Evolutionary conservation across 2,888 invertebrate genomes (phyloP), one percentile per base, ranked within the genome.

Genomic region (Drosophila stalkeri): DNA sequence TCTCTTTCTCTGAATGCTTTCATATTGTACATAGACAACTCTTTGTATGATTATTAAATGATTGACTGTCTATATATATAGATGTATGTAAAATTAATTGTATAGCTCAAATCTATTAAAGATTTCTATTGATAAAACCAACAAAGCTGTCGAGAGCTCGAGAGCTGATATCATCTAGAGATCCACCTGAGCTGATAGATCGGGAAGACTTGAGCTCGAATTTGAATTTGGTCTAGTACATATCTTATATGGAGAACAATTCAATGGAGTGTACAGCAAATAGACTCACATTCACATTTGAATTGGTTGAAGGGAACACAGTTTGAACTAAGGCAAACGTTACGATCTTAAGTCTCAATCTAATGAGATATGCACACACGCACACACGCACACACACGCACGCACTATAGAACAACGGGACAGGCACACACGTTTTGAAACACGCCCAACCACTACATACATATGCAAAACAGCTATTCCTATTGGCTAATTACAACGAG

Each of bases 401-500:
- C 63, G 37, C 66, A 51, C 47, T 59, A 18, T 43, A 18, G 11
- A 18, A 55, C 14, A 37, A 12, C 41, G 64, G 41, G 41, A 37
- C 62, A 57, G 59, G 57, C 60, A 55, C 43, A 51, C 33, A 55
- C 11, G 52, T 1, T 35, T 11, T 49, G 74, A 56, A 72, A 86
- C 73, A 80, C 77, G 78, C 75, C 69, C 77, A 77, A 51, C 80
- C 79, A 80, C 74, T 80, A 66, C 67, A 85, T 41, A 57, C 67
- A 85, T 46, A 57, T 39, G 77, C 78, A 74, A 80, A 79, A 51
- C 49, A 72, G 78, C 90, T 78, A 80, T 90, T 90, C 90, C 89
- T 86, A 86, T 86, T 86, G 85, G 85, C 85, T 86, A 86, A 86
- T 86, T 86, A 86, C 90, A 77, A 72, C 80, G 70, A 72, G 70